These are phyloP conservation scores for Tineola bisselliella DNA, from an alignment of 2,888 invertebrate genomes.

Conservation along the genomic window DNA sequence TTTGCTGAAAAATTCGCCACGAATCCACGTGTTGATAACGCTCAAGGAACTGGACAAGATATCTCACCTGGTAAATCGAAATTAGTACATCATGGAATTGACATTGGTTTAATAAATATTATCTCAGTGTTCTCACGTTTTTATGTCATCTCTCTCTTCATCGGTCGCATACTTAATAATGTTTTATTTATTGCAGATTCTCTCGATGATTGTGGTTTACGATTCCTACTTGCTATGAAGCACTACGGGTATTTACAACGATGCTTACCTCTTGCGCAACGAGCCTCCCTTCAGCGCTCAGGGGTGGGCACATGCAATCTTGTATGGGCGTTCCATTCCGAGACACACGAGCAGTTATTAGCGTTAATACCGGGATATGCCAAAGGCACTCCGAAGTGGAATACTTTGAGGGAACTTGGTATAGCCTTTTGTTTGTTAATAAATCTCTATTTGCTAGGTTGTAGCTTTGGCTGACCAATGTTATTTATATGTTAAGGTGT, in stretches of 20 bases:
- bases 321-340: constrained; percentile 99
- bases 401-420: constrained; percentile 87
- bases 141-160: no score
- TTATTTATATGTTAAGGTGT: constrained; percentile 66
- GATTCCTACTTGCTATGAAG: constrained; percentile 96
- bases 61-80: constrained; percentile 40
- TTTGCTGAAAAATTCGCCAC: constrained; percentile 81
- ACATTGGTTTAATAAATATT: no score
- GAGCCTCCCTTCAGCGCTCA: constrained; percentile 84
- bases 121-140: no score
- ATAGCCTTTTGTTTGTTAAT: constrained; percentile 20
- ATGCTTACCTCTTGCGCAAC: constrained; percentile 90
- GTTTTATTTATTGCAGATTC: constrained; percentile 76
- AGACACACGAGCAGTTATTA: constrained; percentile 94
- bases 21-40: constrained; percentile 43
- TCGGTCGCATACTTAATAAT: no score
- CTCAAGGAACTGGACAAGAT: constrained; percentile 39
- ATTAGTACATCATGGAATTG: no score
- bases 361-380: constrained; percentile 88
- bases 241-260: constrained; percentile 95
- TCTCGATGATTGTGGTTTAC: constrained; percentile 95
- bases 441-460: no score
- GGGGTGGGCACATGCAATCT: constrained; percentile 91
- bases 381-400: constrained; percentile 89
- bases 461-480: no score